These are phyloP conservation scores for Solen grandis DNA, from an alignment of 1,140 invertebrate species.

Conservation along the genomic window DNA sequence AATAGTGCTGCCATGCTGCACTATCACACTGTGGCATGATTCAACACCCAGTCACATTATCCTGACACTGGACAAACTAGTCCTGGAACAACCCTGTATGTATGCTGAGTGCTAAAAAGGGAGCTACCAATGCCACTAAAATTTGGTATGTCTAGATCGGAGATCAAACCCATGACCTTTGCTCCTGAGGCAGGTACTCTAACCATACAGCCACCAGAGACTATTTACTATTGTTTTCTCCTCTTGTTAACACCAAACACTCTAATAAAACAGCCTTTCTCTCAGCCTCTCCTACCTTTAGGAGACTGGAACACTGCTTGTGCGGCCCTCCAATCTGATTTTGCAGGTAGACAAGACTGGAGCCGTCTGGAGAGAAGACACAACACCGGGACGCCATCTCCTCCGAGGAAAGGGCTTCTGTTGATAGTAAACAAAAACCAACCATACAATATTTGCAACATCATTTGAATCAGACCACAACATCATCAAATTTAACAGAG, in stretches of 20 bases:
- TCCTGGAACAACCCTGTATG: neutral
- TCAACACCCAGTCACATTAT: neutral
- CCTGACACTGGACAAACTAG: neutral
- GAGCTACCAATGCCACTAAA: neutral
- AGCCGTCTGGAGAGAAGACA: constrained; percentile 22
- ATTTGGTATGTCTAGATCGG: neutral
- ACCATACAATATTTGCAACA: too few species aligned
- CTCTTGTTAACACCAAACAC: too few species aligned
- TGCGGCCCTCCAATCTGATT: constrained; percentile 34
- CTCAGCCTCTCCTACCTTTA: constrained; percentile 44
- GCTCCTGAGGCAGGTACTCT: neutral
- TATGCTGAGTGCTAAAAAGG: neutral
- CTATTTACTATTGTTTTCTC: too few species aligned
- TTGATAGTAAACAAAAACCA: too few species aligned
- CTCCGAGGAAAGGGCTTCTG: neutral
- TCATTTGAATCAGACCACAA: too few species aligned
- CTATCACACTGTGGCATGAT: neutral
- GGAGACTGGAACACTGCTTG: constrained; percentile 29
- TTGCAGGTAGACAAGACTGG: constrained; percentile 34
- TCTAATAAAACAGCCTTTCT: too few species aligned
- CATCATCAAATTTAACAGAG: too few species aligned
- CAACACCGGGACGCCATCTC: neutral
- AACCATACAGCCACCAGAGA: neutral
- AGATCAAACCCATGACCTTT: neutral
- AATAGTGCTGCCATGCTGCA: neutral